Evolutionary conservation across 2,113 vertebrate species (phyloP).

Genomic region (Lophura nycthemera): DNA sequence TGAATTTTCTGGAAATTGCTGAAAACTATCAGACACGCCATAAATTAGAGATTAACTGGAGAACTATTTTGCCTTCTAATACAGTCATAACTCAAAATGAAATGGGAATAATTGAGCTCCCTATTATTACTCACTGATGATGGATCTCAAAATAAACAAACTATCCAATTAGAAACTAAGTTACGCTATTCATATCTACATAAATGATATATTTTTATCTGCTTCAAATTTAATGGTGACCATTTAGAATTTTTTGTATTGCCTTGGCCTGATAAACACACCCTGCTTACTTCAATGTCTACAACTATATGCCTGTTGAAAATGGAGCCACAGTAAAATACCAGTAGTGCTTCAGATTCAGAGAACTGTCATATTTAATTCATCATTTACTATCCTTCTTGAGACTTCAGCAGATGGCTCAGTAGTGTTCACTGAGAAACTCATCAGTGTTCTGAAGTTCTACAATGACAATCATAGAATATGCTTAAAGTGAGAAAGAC

Average conservation of each 20-base stretch:
- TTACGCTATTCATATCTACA: background rate
- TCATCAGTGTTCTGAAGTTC: background rate
- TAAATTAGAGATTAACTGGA: background rate
- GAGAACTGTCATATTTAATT: background rate
- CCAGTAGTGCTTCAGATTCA: background rate
- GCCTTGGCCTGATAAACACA: background rate
- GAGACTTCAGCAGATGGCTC: background rate
- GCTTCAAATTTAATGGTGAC: background rate
- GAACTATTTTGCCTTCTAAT: background rate
- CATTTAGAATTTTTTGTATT: background rate
- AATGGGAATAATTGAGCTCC: background rate
- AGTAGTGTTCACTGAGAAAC: background rate
- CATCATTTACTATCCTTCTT: background rate
- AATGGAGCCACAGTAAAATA: background rate
- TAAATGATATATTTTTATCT: background rate
- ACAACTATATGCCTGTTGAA: background rate
- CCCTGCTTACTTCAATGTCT: background rate
- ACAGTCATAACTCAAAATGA: background rate
- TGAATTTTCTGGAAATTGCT: background rate
- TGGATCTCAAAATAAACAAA: background rate
- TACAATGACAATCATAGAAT: background rate
- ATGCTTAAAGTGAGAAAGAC: background rate
- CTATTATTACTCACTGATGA: background rate
- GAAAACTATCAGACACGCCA: constrained; percentile 13
- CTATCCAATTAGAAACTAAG: background rate